Evolutionary conservation across 2,888 invertebrate species (phyloP), one percentile per base, ranked within the genome.

Genomic region (Dicyrtoma fusca): DNA sequence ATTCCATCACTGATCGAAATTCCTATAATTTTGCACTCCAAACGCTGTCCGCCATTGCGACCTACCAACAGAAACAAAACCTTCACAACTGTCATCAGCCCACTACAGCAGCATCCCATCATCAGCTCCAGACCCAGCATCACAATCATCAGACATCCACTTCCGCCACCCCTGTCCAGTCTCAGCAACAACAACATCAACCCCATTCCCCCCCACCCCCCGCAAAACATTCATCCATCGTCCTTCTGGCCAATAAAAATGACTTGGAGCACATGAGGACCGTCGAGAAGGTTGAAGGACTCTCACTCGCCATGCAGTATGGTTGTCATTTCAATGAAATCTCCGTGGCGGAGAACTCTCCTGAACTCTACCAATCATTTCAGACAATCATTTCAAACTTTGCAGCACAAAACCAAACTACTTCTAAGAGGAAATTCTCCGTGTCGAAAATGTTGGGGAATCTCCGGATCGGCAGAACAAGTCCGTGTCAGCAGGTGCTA

Each of bases 391-490:
- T 72, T 57, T 71, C 71, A 14, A 71, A 71, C 21, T 71, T 44
- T 34, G 25, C 63, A 11, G 63, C 44, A 45, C 61, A 51, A 42
- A 42, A n/a, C 23, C 68, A 26, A 23, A 70, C 70, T 25, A 63
- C 69, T 14, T 44, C 64, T 26, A 74, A 74, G 25, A 62, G 74
- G 53, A 71, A 69, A 42, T 74, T 91, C 84, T 90, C 90, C 72
- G 90, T 91, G 51, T 89, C 90, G 42, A 91, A 91, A 84, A 91
- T 92, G 91, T 88, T 92, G 75, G 91, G 90, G 71, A 90, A 90
- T 10, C 84, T 91, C 75, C 90, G 79, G 71, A 73, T 79, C 26
- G 79, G 79, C 8, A 64, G 77, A 55, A 77, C 76, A 11, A 77
- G 76, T 70, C 77, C 77, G n/a, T 73, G 71, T 68, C 74, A 75